Evolutionary conservation across 2,113 vertebrate genomes (phyloP).

Genomic region (Scytalopus superciliaris): DNA sequence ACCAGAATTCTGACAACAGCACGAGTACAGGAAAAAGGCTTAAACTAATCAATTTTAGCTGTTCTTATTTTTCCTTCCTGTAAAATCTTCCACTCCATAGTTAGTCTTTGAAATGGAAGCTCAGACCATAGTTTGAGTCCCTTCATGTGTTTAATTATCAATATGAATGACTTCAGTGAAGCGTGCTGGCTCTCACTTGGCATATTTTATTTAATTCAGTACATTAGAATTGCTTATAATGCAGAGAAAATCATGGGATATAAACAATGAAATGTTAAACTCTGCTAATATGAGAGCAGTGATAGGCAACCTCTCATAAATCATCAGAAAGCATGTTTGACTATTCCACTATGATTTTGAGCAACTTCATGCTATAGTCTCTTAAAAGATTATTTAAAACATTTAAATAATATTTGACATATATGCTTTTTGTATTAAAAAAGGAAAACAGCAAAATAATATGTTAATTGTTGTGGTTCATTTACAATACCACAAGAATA

Average conservation of each 20-base stretch:
- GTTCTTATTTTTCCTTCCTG: background rate
- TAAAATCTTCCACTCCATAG: background rate
- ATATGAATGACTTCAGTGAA: background rate
- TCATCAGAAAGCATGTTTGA: background rate
- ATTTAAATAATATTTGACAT: background rate
- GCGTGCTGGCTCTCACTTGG: background rate
- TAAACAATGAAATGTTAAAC: background rate
- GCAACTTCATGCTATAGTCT: background rate
- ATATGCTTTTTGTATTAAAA: background rate
- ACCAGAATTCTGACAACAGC: constrained; percentile 23
- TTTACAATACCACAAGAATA: background rate
- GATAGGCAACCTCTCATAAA: background rate
- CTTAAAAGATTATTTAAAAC: background rate
- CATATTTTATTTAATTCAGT: background rate
- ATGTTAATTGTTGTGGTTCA: background rate
- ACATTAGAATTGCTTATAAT: background rate
- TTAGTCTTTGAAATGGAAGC: background rate
- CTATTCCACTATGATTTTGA: background rate
- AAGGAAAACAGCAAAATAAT: background rate
- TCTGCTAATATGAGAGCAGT: background rate
- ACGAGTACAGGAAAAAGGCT: background rate
- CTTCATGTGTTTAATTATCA: background rate
- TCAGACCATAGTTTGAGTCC: background rate
- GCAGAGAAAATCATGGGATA: background rate
- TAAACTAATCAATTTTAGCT: background rate